Conservation (phyloP, 2,888 invertebrate genomes). For the Platycnemis pennipes region DNA sequence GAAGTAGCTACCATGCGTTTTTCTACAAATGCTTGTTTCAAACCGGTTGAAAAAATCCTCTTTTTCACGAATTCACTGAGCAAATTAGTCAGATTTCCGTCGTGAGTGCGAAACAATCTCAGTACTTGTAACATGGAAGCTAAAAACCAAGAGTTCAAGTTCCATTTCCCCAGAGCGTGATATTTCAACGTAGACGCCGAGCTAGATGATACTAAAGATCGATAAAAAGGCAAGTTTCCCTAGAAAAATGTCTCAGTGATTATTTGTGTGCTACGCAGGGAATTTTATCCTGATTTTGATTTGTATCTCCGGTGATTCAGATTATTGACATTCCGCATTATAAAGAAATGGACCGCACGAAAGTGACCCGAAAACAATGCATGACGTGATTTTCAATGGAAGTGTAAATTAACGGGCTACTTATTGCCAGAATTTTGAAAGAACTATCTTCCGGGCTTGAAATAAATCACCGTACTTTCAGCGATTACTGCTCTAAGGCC, state of each 20-base stretch:
- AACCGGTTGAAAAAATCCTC: background rate
- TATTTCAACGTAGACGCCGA: background rate
- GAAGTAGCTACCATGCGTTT: no score
- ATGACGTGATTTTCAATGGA: no score
- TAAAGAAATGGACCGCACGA: no score
- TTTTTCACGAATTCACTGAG: background rate
- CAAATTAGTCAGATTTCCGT: no score
- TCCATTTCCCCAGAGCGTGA: background rate
- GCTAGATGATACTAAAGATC: no score
- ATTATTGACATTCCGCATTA: no score
- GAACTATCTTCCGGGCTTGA: background rate
- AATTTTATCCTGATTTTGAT: background rate
- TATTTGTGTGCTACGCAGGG: background rate
- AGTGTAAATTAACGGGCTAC: no score
- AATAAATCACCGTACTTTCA: background rate
- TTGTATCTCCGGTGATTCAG: background rate
- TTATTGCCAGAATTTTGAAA: background rate
- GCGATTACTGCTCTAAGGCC: background rate
- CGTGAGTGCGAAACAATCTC: no score
- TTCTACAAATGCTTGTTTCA: no score
- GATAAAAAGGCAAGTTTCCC: no score
- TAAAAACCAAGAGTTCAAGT: background rate
- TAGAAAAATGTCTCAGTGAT: no score
- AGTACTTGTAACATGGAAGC: background rate
- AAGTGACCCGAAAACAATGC: no score